These are phyloP conservation scores for Brachyistius frenatus DNA, from an alignment of 2,113 vertebrate species.

Conservation along the genomic window DNA sequence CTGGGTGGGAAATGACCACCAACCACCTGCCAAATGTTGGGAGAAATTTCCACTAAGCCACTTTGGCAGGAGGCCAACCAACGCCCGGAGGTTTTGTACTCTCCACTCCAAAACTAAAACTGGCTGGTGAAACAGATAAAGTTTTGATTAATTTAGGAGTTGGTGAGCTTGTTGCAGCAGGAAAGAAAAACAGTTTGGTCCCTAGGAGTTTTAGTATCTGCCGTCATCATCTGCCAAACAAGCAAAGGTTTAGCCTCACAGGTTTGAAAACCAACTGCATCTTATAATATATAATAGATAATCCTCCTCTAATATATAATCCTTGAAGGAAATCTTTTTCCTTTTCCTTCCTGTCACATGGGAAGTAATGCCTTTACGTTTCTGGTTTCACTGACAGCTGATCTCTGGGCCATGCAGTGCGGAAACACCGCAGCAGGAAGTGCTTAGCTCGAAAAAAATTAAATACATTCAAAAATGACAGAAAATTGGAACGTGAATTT, in stretches of 20 bases:
- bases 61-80: slow-evolving; percentile 52
- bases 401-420: background rate
- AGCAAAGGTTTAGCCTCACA: slow-evolving; percentile 14
- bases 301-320: no score
- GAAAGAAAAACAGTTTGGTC: background rate
- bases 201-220: slow-evolving; percentile 34
- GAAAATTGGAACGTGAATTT: background rate
- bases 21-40: slow-evolving; percentile 65
- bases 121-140: slow-evolving; percentile 41
- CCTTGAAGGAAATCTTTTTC: no score
- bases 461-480: background rate
- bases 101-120: slow-evolving; percentile 37
- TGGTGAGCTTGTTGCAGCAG: slow-evolving; percentile 23
- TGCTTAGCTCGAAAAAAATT: background rate
- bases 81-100: slow-evolving; percentile 30
- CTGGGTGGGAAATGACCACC: slow-evolving; percentile 71
- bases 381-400: slow-evolving; percentile 9
- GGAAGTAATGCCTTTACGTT: slow-evolving; percentile 5
- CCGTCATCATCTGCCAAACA: slow-evolving; percentile 18
- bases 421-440: background rate
- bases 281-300: slow-evolving; percentile 17
- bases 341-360: background rate
- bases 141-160: slow-evolving; percentile 46
- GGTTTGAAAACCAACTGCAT: background rate
- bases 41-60: slow-evolving; percentile 53